A percentile compares a stretch with the other conserved stretches of the same genome.
phyloP scores from a whole-genome alignment of 2,113 vertebrate species.

The Anseranas semipalmata region DNA sequence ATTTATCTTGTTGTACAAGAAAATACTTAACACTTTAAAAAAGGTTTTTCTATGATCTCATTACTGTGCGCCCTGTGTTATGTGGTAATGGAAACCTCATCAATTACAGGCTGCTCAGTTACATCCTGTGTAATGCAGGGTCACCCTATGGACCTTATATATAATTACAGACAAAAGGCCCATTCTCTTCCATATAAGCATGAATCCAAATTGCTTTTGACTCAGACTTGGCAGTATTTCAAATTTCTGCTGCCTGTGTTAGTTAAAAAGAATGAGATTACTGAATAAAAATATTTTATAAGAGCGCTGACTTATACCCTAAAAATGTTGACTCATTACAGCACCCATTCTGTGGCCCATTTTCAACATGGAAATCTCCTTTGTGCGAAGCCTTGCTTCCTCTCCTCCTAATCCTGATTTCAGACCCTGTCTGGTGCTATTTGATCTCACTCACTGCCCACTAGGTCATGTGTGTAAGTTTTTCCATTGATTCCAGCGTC shows the following conservation, averaged over 20 bases:
- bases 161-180: conserved; percentile 29
- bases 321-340: conserved; percentile 8
- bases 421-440: background rate
- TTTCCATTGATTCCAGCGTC: background rate
- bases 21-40: background rate
- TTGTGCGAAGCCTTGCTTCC: background rate
- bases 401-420: background rate
- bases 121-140: conserved; percentile 37
- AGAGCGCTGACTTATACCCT: conserved; percentile 15
- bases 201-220: conserved; percentile 45
- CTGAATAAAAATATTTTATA: conserved; percentile 42
- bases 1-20: background rate
- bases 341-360: background rate
- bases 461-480: background rate
- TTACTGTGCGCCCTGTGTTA: background rate
- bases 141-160: conserved; percentile 44
- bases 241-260: background rate
- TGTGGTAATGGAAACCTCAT: conserved; percentile 55
- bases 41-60: conserved; percentile 45
- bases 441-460: background rate
- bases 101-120: conserved; percentile 42
- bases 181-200: conserved; percentile 33
- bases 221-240: conserved; percentile 54
- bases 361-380: background rate
- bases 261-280: conserved; percentile 22